Evolutionary conservation across 2,888 invertebrate species (phyloP), one percentile per base, ranked within the genome.

Genomic region (Cerastis leucographa): DNA sequence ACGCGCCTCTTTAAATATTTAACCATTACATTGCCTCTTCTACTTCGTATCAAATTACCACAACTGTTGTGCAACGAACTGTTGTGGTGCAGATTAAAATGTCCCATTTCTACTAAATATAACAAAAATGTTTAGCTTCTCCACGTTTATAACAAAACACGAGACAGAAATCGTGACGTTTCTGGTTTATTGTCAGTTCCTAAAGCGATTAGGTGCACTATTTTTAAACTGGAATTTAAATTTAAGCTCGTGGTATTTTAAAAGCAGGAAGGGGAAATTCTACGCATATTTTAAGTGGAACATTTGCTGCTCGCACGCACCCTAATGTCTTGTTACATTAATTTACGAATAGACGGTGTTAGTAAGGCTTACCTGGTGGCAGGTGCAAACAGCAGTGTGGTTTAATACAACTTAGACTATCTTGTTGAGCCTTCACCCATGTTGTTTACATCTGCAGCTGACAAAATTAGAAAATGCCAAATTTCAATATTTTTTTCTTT

Each of bases 181-280:
- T 93, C 92, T 92, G 90, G 91, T 93, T 94, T 95, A 95, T 94
- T 93, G 93, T 95, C 93, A 93, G 93, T 93, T 95, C 92, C 93
- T 92, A 88, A 92, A 92, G 91, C 91, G 93, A 95, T 94, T 93
- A 93, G 89, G 85, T 83, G 87, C 89, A 87, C 94, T 94, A 94
- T 94, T 95, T 94, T 92, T 92, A 93, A 93, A 92, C 87, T 88
- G 89, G 89, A 90, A 93, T 94, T 94, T 89, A 90, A 94, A 94
- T 93, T 94, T 94, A 93, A 93, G 92, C 93, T 89, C 87, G 87
- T 90, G 92, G 92, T 94, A 94, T 95, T 95, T 95, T 94, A 91
- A 94, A 94, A 94, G 88, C 92, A 93, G 94, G 94, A 95, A 94
- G 94, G 94, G 94, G 94, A 93, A 93, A 93, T 93, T 93, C 91